Conservation (phyloP, 1,140 invertebrate genomes). For the Formica exsecta region DNA sequence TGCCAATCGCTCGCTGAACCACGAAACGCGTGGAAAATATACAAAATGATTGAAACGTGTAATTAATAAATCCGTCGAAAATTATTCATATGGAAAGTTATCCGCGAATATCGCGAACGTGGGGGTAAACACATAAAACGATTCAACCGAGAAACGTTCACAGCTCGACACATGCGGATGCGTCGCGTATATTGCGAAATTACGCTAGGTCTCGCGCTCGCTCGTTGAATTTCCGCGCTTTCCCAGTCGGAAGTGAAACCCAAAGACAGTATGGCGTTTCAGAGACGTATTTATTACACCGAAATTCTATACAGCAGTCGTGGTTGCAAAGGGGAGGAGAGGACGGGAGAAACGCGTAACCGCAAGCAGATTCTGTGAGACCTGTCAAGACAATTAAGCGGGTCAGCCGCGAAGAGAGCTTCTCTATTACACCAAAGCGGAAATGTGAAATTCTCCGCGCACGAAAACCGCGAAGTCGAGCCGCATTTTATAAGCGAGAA, state of each 20-base stretch:
- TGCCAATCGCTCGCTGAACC: conserved; percentile 43
- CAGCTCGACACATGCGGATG: neutral
- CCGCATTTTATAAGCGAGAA: neutral
- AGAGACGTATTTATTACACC: conserved; percentile 70
- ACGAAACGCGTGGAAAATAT: conserved; percentile 51
- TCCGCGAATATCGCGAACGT: neutral
- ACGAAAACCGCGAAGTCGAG: neutral
- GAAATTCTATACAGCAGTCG: conserved; percentile 41
- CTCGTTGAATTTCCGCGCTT: conserved; percentile 33
- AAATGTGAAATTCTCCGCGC: conserved; percentile 50
- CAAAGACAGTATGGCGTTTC: conserved; percentile 45
- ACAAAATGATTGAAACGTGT: conserved; percentile 57
- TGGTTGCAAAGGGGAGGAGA: neutral
- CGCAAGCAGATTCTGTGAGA: conserved; percentile 72
- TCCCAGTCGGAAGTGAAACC: conserved; percentile 12
- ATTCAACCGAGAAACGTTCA: conserved; percentile 35
- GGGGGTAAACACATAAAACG: conserved; percentile 35
- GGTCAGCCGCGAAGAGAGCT: conserved; percentile 47
- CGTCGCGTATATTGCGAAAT: neutral
- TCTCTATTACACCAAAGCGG: neutral
- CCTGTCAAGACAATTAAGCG: conserved; percentile 68
- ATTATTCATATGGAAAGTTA: conserved; percentile 54
- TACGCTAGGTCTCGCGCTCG: neutral
- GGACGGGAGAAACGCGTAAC: conserved; percentile 30
- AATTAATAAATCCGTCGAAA: conserved; percentile 59